Base-by-base conservation (phyloP, 1,140 invertebrate genomes). In the Zeugodacus cucurbitae region DNA sequence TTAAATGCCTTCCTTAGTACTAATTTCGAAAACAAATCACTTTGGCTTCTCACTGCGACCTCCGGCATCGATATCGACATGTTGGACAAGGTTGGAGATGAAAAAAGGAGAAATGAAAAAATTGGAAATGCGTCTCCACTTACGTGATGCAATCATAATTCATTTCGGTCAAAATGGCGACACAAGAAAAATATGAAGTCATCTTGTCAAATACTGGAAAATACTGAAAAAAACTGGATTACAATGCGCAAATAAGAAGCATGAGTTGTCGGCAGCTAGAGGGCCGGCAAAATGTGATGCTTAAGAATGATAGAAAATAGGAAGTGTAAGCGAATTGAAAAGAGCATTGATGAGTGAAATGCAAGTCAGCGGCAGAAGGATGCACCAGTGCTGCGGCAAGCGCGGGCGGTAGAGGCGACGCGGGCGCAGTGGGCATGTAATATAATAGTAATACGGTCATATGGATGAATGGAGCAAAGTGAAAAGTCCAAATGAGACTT, bases 11-110 rank as follows among this genome's bases (percentile, higher is more conserved):
- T 82, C 70, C 41, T 82, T 48, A 48, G 41, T 22, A 54, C 41
- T 26, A 82, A 82, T 82, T 82, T 82, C 20, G 22, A 82, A 82
- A 82, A 82, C 74, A 48, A 82, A 82, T 82, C 37, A 34, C 74
- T 48, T 82, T 54, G 44, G 26, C 74, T 82, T 82, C 41, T 29
- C n/a, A n/a, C 34, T 4, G n/a, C 44, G 74, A 82, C 37, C 41
- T 82, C 26, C 22, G 11, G 2, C n/a, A 82, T 48, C 41, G 10
- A 26, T 48, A 48, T 82, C 41, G 74, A 82, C 41, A 48, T 82
- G 41, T 82, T 11, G 11, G 8, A 48, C 41, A 48, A 82, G 41
- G 17, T 82, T 82, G 37, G 34, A 82, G 48, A n/a, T 70, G 64
- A 70, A 70, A 5, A 34, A 70, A 70, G 14, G 44, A 1, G 6